A percentile compares a stretch with the other conserved stretches of the same genome.
phyloP scores from a whole-genome alignment of 2,888 invertebrate genomes.

The Limnephilus auricula region DNA sequence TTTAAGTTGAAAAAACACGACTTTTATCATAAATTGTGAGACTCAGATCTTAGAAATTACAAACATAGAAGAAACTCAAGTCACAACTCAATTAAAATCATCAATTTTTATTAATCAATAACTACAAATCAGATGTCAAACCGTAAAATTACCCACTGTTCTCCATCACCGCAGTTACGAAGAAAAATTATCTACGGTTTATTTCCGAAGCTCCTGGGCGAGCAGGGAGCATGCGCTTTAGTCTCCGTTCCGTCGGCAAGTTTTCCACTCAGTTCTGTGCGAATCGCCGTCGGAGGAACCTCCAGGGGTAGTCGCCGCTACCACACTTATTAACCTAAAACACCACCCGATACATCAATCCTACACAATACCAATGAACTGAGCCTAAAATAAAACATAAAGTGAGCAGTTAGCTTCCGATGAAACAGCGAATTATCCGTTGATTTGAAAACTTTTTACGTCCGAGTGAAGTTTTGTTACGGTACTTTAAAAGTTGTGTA shows the following conservation, averaged over 20 bases:
- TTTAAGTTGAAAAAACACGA: no score
- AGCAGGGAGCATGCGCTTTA: conserved; percentile 57
- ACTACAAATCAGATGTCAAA: neutral
- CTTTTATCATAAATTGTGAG: no score
- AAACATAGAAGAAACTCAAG: neutral
- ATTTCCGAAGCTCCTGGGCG: conserved; percentile 27
- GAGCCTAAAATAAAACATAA: neutral
- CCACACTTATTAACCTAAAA: neutral
- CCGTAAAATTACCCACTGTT: neutral
- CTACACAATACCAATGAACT: conserved; percentile 9
- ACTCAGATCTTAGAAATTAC: no score
- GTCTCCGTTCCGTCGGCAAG: conserved; percentile 26
- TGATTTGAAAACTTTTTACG: conserved; percentile 16
- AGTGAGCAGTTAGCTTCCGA: conserved; percentile 2
- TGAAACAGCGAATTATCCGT: neutral
- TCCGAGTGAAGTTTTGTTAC: conserved; percentile 2
- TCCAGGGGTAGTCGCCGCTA: conserved; percentile 40
- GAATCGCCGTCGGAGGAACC: conserved; percentile 56
- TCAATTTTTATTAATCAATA: neutral
- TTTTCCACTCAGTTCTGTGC: conserved; percentile 56
- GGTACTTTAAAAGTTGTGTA: conserved; percentile 13
- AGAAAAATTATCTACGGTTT: conserved; percentile 37
- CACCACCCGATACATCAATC: neutral
- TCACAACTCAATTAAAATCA: neutral
- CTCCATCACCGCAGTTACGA: neutral